These are phyloP conservation scores for Petaurus breviceps DNA, from an alignment of 2,113 vertebrate species.

Conservation along the genomic window DNA sequence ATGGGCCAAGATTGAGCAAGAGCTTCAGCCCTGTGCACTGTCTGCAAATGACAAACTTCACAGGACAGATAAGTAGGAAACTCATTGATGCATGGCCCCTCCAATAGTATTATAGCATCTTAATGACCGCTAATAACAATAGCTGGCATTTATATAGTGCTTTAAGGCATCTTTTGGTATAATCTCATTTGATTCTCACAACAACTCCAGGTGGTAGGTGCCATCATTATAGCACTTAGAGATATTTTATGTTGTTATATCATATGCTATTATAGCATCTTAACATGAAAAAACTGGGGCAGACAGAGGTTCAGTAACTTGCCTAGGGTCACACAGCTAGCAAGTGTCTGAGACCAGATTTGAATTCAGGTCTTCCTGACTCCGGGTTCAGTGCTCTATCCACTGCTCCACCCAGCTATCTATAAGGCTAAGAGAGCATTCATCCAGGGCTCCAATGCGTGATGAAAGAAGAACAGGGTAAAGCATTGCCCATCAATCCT, in stretches of 20 bases:
- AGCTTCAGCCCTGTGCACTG: not conserved
- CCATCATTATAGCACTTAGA: not conserved
- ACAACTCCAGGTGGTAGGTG: not conserved
- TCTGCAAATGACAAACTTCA: conserved; percentile 48
- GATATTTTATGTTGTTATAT: not conserved
- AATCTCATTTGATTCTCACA: not conserved
- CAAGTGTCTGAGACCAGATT: not conserved
- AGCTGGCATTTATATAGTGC: not conserved
- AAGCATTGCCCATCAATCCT: not conserved
- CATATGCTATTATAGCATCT: not conserved
- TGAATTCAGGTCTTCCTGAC: not conserved
- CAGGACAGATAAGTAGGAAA: conserved; percentile 67
- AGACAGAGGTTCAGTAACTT: not conserved
- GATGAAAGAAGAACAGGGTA: conserved; percentile 65
- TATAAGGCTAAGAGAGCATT: not conserved
- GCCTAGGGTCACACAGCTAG: not conserved
- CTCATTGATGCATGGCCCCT: conserved; percentile 42
- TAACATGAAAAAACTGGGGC: not conserved
- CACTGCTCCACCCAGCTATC: not conserved
- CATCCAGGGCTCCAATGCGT: conserved; percentile 31
- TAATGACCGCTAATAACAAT: conserved; percentile 25
- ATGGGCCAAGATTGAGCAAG: not conserved
- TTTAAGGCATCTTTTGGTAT: not conserved
- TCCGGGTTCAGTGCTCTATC: not conserved
- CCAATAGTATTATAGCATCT: conserved; percentile 32